Evolutionary conservation across 2,113 vertebrate genomes (phyloP), one percentile per base, ranked within the genome.

Genomic region (Lepus timidus): DNA sequence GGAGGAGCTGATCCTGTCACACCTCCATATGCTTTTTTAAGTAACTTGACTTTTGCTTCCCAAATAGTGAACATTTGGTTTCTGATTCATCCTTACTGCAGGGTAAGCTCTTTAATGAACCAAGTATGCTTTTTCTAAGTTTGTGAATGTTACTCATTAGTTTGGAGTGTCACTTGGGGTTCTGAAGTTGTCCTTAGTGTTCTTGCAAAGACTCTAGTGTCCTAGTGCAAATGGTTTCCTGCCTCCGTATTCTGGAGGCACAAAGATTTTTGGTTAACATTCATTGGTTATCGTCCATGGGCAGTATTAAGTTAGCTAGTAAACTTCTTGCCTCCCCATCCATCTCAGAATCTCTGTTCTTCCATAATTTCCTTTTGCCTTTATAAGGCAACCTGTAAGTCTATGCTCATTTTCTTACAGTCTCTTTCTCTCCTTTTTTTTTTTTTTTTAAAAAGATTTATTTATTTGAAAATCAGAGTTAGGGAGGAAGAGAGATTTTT

Each of bases 311-410:
- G 20, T 90, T 58, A 76, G 25, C 44, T 91, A 64, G 62, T 83
- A 82, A 61, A 11, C 12, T 33, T 88, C 44, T 86, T 93, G 31
- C 68, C 70, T 74, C 39, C n/a, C 51, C 25, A 17, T n/a, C 31
- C 85, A 5, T 68, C 33, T 5, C 23, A 67, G 64, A 87, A 64
- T 36, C 5, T 78, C 62, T 81, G 25, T 82, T 94, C 6, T 65
- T 75, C 67, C 86, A 71, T 76, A 49, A 71, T 93, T 90, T 85
- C 49, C 67, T 73, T 88, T 85, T 68, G 33, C 33, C 31, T 14
- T 82, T 84, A 36, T 62, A 88, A 91, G 73, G 29, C 9, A 85
- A 76, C 6, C 19, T 81, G 70, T 9, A 83, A 76, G 33, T 31
- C 62, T 80, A 64, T 86, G 91, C 58, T 90, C 22, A 67, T 78